A percentile compares a stretch with the other conserved stretches of the same genome.
Evolutionary conservation across 2,113 vertebrate genomes (phyloP).

Genomic region (Opisthocomus hoazin): DNA sequence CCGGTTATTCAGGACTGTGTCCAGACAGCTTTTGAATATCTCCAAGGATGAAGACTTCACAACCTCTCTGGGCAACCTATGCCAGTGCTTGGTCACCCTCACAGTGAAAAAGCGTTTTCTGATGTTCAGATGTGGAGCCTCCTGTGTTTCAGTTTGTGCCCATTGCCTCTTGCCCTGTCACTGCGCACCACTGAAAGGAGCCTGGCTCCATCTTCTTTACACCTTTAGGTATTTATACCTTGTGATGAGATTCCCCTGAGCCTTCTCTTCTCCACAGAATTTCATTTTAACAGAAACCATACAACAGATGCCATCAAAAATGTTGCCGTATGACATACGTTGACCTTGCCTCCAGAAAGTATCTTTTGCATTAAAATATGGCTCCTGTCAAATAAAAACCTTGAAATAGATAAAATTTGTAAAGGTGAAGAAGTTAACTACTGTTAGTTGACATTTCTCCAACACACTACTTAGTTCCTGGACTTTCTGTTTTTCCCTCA

Average conservation of each 20-base stretch:
- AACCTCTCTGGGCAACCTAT: background rate
- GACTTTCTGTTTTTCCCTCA: background rate
- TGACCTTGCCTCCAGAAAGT: background rate
- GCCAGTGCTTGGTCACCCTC: background rate
- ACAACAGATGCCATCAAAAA: background rate
- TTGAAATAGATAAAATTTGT: background rate
- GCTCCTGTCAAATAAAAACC: background rate
- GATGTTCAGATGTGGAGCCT: background rate
- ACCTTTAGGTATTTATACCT: background rate
- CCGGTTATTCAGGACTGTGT: background rate
- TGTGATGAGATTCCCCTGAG: background rate
- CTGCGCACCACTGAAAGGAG: background rate
- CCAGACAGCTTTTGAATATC: background rate
- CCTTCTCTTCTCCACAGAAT: background rate
- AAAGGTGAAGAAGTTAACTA: background rate
- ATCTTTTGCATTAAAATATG: background rate
- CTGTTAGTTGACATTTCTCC: background rate
- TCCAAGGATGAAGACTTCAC: background rate
- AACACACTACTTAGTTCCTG: background rate
- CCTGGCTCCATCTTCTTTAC: background rate
- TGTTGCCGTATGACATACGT: fast-evolving
- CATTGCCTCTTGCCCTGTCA: background rate
- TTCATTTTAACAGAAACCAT: background rate
- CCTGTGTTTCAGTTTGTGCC: background rate
- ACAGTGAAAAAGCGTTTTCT: background rate